Evolutionary conservation across 2,888 invertebrate genomes (phyloP).

Genomic region (Drosophila parthenogenetica): DNA sequence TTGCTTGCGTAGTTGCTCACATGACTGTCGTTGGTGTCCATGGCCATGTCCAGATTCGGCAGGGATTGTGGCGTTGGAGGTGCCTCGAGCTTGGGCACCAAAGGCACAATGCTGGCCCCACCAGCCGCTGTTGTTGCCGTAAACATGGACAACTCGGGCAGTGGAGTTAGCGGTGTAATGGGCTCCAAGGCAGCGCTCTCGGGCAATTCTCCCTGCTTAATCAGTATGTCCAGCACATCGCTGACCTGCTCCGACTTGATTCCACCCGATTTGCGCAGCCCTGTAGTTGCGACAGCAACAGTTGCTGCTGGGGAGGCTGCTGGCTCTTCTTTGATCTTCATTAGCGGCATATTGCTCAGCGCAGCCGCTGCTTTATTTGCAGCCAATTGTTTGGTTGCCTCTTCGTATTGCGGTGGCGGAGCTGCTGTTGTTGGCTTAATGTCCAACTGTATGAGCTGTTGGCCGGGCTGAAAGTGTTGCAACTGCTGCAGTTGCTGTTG

Average conservation of each 20-base stretch:
- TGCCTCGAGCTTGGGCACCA: slow-evolving; percentile 74
- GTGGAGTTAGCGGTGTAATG: slow-evolving; percentile 86
- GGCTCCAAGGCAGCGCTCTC: slow-evolving; percentile 88
- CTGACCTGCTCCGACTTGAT: slow-evolving; percentile 85
- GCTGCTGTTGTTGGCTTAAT: slow-evolving; percentile 86
- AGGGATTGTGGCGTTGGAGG: slow-evolving; percentile 64
- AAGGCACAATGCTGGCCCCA: slow-evolving; percentile 62
- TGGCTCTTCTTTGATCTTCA: slow-evolving; percentile 81
- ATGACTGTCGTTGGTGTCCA: slow-evolving; percentile 70
- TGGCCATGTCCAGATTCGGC: slow-evolving; percentile 57
- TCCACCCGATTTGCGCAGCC: slow-evolving; percentile 59
- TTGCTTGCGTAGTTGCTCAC: slow-evolving; percentile 38
- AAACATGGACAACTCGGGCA: slow-evolving; percentile 64
- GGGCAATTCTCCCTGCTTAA: slow-evolving; percentile 96
- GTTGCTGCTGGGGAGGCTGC: slow-evolving; percentile 43
- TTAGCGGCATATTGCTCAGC: slow-evolving; percentile 56
- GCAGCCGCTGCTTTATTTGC: slow-evolving; percentile 74
- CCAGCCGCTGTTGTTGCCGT: slow-evolving; percentile 58
- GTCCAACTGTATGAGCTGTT: slow-evolving; percentile 80
- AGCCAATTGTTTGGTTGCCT: slow-evolving; percentile 88
- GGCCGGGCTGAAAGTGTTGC: slow-evolving; percentile 76
- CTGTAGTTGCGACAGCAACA: slow-evolving; percentile 6
- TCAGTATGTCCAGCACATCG: slow-evolving; percentile 96
- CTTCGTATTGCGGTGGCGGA: slow-evolving; percentile 90
- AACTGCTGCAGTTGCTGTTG: slow-evolving; percentile 83